phyloP scores from a whole-genome alignment of 1,140 invertebrate species.

The Frieseomelitta varia region DNA sequence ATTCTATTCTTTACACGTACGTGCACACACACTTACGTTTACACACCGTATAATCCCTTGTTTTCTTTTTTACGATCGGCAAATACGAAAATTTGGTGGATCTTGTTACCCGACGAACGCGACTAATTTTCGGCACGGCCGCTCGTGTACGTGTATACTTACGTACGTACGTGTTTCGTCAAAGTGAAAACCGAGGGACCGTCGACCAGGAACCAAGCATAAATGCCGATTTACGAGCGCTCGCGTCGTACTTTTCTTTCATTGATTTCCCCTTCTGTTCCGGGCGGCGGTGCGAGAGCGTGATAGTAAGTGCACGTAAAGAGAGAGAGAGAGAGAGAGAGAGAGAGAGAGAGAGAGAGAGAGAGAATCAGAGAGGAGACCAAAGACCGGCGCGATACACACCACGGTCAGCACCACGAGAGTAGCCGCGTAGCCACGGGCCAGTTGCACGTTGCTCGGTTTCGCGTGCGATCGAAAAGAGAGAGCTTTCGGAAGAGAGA shows the following conservation, averaged over 20 bases:
- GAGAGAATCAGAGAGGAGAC: slow-evolving; percentile 18
- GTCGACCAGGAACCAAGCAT: slow-evolving; percentile 55
- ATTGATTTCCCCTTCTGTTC: slow-evolving; percentile 74
- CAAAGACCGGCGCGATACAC: slow-evolving; percentile 15
- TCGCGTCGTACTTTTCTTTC: slow-evolving; percentile 69
- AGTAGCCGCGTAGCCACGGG: slow-evolving; percentile 11
- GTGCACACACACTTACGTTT: background rate
- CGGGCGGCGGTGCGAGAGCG: slow-evolving; percentile 71
- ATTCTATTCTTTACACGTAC: background rate
- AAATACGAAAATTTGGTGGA: slow-evolving; percentile 8
- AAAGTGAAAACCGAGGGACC: slow-evolving; percentile 48
- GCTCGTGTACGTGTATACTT: background rate
- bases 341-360: slow-evolving; percentile 16
- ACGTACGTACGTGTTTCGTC: background rate
- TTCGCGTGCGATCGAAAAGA: slow-evolving; percentile 52
- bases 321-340: background rate
- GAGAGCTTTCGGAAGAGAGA: background rate
- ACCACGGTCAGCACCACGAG: background rate
- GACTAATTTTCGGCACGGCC: background rate
- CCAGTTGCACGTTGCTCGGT: slow-evolving; percentile 51
- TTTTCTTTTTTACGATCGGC: slow-evolving; percentile 18
- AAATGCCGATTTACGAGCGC: slow-evolving; percentile 71
- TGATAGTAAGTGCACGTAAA: slow-evolving; percentile 60
- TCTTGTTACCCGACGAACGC: background rate
- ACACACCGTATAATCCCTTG: background rate